phyloP scores from a whole-genome alignment of 2,113 vertebrate genomes.

The Rafetus swinhoei region DNA sequence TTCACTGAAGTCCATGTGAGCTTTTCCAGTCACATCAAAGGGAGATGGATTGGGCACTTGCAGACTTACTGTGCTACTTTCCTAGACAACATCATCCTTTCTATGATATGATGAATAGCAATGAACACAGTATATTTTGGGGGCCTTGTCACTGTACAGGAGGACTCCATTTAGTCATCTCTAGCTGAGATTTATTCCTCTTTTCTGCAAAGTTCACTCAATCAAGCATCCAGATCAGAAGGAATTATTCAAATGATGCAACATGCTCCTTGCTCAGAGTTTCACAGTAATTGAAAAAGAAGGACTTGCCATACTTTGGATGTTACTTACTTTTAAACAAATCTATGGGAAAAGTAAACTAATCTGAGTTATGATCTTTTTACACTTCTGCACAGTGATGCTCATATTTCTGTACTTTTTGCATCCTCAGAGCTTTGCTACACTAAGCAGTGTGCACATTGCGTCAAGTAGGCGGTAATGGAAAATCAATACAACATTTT shows the following conservation, averaged over 20 bases:
- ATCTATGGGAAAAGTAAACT: constrained; percentile 12
- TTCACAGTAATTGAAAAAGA: neutral
- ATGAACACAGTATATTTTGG: too few relatives aligned
- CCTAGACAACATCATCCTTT: too few relatives aligned
- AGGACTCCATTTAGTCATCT: neutral
- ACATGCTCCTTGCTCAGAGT: neutral
- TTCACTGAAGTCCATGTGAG: neutral
- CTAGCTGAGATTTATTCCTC: neutral
- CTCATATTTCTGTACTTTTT: neutral
- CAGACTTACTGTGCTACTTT: neutral
- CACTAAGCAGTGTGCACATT: neutral
- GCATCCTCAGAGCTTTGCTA: constrained; percentile 17
- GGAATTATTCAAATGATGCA: neutral
- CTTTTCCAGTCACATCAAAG: neutral
- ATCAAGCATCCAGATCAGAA: neutral
- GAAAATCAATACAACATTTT: constrained; percentile 17
- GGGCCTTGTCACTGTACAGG: neutral
- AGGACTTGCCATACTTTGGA: constrained; percentile 1
- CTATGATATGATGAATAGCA: neutral
- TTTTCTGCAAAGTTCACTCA: neutral
- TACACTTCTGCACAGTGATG: neutral
- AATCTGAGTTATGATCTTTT: neutral
- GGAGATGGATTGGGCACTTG: neutral
- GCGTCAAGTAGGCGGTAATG: neutral
- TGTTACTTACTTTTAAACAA: neutral